These are phyloP conservation scores for Troglohyphantes excavatus DNA, from an alignment of 2,888 invertebrate genomes.

Conservation along the genomic window DNA sequence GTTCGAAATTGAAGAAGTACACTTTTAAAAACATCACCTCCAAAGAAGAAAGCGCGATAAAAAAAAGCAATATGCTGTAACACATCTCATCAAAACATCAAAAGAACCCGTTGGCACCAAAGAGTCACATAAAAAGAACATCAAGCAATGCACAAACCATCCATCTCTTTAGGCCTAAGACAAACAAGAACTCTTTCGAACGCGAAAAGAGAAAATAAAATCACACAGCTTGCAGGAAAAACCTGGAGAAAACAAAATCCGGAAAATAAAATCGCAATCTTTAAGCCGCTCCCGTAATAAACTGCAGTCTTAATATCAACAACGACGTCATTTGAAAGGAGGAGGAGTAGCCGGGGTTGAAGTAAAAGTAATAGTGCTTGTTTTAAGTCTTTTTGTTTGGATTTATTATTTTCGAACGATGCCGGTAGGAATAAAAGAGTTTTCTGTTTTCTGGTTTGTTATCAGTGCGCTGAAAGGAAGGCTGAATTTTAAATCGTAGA, in stretches of 20 bases:
- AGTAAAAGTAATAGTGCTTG: constrained; percentile 61
- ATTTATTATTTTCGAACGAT: constrained; percentile 70
- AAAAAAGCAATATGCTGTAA: neutral
- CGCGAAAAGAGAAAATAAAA: neutral
- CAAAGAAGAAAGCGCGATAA: neutral
- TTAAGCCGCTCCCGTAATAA: constrained; percentile 59
- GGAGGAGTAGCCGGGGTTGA: constrained; percentile 32
- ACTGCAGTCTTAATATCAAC: constrained; percentile 66
- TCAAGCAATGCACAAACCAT: neutral
- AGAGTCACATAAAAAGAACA: too few species aligned
- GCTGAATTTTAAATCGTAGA: constrained; percentile 60
- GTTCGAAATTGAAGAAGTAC: neutral
- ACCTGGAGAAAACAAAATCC: constrained; percentile 23
- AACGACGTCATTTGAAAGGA: constrained; percentile 69
- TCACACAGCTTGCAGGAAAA: constrained; percentile 13
- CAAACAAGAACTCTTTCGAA: neutral
- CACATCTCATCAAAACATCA: neutral
- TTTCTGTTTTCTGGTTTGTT: constrained; percentile 37
- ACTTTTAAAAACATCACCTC: neutral
- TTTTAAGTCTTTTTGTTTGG: constrained; percentile 35
- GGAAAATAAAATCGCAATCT: constrained; percentile 62
- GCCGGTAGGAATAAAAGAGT: constrained; percentile 33
- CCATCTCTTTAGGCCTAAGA: neutral
- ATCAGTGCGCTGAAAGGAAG: constrained; percentile 52
- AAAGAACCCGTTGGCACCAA: neutral